Conservation (phyloP, 2,797 vertebrate species). For the Syngnathus rostellatus region DNA sequence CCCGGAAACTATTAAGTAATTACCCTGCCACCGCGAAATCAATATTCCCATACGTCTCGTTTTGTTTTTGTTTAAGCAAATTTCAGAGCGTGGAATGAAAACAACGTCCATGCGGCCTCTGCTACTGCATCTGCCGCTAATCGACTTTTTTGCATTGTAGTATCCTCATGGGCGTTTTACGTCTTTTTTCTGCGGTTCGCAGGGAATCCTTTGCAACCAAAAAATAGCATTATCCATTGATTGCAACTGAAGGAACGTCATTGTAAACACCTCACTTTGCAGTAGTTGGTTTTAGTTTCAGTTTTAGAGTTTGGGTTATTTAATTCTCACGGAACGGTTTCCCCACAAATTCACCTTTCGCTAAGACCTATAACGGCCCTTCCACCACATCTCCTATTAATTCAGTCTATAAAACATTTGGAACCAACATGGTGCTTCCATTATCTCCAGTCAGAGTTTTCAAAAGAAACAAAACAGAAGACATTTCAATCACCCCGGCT, state of each 20-base stretch:
- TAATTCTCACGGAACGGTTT: not conserved
- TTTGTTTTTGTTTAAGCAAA: conserved; percentile 19
- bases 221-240: conserved; percentile 32
- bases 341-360: not conserved
- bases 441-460: too few relatives aligned
- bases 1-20: conserved; percentile 6
- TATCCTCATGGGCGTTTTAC: conserved; percentile 63
- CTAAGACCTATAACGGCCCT: not conserved
- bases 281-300: too few relatives aligned
- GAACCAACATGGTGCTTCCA: too few relatives aligned
- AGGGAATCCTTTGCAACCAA: not conserved
- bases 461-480: too few relatives aligned
- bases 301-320: not conserved
- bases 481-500: not conserved
- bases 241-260: not conserved
- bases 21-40: conserved; percentile 15
- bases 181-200: conserved; percentile 72
- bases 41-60: conserved; percentile 20
- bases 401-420: not conserved
- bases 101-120: conserved; percentile 72
- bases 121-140: conserved; percentile 84
- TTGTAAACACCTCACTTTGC: too few relatives aligned
- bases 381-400: not conserved
- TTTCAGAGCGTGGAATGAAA: conserved; percentile 29
- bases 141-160: conserved; percentile 25